phyloP scores from a whole-genome alignment of 2,113 vertebrate species.

The Varanus salvator region DNA sequence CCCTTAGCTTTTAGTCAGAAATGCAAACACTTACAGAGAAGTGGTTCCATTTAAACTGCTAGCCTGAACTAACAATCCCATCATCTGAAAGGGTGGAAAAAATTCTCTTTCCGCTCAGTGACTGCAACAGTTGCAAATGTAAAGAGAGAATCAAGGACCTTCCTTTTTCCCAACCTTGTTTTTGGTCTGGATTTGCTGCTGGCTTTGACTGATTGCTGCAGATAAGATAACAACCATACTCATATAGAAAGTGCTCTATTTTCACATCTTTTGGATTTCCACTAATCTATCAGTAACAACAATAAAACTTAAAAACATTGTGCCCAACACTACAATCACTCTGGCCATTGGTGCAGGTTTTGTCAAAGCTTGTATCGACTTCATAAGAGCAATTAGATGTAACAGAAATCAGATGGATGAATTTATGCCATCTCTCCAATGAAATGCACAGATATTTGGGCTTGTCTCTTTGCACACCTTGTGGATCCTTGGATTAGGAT shows the following conservation, averaged over 20 bases:
- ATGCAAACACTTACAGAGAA: no score
- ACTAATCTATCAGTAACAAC: background rate
- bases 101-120: no score
- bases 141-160: no score
- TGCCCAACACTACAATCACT: background rate
- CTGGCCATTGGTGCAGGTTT: background rate
- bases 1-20: no score
- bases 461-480: background rate
- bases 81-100: no score
- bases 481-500: background rate
- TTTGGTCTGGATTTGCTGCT: no score
- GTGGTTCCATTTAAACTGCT: no score
- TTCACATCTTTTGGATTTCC: background rate
- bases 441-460: background rate
- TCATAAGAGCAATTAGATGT: background rate
- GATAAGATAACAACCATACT: no score
- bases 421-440: background rate
- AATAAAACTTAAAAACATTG: background rate
- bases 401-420: background rate
- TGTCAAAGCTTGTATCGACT: background rate
- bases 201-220: no score
- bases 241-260: background rate
- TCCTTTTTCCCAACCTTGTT: no score
- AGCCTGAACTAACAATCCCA: no score
- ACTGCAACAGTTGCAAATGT: no score